phyloP scores from a whole-genome alignment of 2,797 vertebrate genomes.

The Chelmon rostratus region DNA sequence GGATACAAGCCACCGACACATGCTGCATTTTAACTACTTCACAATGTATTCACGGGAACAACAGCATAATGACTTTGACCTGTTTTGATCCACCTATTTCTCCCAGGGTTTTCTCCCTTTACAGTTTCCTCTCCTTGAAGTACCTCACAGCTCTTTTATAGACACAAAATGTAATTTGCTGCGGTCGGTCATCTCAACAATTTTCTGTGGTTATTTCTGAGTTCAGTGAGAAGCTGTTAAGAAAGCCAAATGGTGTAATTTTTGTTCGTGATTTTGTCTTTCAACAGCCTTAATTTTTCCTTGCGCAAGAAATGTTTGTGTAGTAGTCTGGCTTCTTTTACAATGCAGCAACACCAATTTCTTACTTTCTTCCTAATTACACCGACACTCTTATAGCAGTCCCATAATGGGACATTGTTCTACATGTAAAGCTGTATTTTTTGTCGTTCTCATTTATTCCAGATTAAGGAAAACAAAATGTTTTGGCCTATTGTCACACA shows the following conservation, averaged over 20 bases:
- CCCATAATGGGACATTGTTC: neutral
- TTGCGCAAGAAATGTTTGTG: neutral
- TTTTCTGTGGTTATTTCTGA: neutral
- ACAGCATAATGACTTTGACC: constrained; percentile 28
- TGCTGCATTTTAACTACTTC: constrained; percentile 15
- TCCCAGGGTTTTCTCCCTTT: constrained; percentile 18
- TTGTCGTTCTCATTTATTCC: constrained; percentile 18
- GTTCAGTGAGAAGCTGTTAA: neutral
- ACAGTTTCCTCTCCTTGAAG: neutral
- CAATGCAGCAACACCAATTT: neutral
- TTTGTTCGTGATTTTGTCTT: neutral
- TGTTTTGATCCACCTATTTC: constrained; percentile 17
- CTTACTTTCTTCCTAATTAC: neutral
- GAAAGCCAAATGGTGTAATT: neutral
- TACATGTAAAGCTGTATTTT: neutral
- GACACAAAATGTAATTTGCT: constrained; percentile 11
- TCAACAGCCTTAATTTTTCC: neutral
- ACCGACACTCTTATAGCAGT: neutral
- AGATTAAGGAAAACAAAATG: constrained; percentile 28
- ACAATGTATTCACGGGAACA: constrained; percentile 14
- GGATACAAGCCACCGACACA: constrained; percentile 10
- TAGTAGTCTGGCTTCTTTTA: neutral
- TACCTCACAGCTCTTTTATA: neutral
- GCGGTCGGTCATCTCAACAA: neutral
- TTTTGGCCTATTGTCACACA: constrained; percentile 54